Evolutionary conservation across 2,888 invertebrate species (phyloP).

Genomic region (Ypsolopha scabrella): DNA sequence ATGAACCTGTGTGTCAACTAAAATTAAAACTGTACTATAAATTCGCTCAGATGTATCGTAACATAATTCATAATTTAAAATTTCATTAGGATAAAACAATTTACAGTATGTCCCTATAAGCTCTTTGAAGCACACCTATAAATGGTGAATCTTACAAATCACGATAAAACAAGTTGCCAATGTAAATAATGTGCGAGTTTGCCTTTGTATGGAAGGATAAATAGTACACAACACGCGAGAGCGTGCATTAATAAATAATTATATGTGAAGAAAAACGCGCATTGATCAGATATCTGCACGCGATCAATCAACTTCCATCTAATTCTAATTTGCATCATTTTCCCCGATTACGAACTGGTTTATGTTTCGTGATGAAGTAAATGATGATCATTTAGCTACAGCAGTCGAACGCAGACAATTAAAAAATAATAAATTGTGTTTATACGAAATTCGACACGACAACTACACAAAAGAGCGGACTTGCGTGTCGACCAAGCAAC

Average conservation of each 20-base stretch:
- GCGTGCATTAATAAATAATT: not conserved
- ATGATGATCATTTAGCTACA: not conserved
- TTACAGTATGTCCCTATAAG: too few relatives aligned
- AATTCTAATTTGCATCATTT: not conserved
- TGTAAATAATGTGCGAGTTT: not conserved
- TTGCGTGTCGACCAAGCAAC: slow-evolving; percentile 36
- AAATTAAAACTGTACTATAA: too few relatives aligned
- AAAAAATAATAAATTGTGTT: slow-evolving; percentile 9
- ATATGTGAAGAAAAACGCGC: not conserved
- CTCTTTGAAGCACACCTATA: too few relatives aligned
- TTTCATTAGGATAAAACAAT: too few relatives aligned
- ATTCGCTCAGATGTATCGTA: too few relatives aligned
- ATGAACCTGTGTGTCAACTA: too few relatives aligned
- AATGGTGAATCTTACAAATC: too few relatives aligned
- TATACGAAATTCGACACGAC: slow-evolving; percentile 31
- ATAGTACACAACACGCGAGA: not conserved
- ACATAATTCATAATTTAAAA: too few relatives aligned
- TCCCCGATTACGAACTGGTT: not conserved
- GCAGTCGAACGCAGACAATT: not conserved
- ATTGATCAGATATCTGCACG: not conserved
- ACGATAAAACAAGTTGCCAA: not conserved
- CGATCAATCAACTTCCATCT: not conserved
- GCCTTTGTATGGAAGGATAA: not conserved
- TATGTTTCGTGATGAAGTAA: not conserved
- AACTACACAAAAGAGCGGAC: slow-evolving; percentile 36